These are phyloP conservation scores for Thryonomys swinderianus DNA, from an alignment of 2,113 vertebrate genomes.

Conservation along the genomic window DNA sequence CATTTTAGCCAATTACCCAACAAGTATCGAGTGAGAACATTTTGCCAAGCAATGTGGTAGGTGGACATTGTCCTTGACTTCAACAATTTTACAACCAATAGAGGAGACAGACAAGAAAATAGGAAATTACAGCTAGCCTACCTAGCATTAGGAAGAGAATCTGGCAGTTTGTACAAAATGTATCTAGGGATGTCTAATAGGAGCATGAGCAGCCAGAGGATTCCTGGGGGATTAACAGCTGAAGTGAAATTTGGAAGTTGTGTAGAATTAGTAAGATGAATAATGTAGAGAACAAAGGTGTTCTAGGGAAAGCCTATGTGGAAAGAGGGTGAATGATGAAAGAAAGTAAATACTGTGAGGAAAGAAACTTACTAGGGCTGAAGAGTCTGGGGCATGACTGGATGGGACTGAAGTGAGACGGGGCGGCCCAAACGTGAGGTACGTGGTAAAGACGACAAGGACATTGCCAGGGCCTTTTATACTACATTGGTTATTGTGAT, in stretches of 20 bases:
- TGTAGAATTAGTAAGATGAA: neutral
- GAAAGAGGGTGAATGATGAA: neutral
- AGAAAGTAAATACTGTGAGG: neutral
- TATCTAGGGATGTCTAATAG: neutral
- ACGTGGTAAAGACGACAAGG: too few relatives aligned
- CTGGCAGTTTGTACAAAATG: neutral
- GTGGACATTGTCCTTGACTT: neutral
- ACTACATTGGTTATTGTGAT: neutral
- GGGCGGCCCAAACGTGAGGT: neutral
- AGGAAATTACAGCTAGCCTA: neutral
- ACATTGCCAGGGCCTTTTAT: neutral
- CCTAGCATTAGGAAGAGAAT: neutral
- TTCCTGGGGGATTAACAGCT: neutral
- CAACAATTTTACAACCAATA: neutral
- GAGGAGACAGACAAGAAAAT: neutral
- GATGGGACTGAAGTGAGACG: neutral
- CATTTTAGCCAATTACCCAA: conserved; percentile 38
- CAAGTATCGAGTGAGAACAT: neutral
- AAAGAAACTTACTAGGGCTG: neutral
- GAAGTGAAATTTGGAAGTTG: neutral
- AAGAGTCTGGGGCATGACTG: too few relatives aligned
- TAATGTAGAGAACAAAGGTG: neutral
- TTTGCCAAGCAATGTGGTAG: neutral
- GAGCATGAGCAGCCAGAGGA: neutral
- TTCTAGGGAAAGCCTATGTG: neutral